These are phyloP conservation scores for Silurus lanzhouensis DNA, from an alignment of 2,797 vertebrate genomes.

Conservation along the genomic window DNA sequence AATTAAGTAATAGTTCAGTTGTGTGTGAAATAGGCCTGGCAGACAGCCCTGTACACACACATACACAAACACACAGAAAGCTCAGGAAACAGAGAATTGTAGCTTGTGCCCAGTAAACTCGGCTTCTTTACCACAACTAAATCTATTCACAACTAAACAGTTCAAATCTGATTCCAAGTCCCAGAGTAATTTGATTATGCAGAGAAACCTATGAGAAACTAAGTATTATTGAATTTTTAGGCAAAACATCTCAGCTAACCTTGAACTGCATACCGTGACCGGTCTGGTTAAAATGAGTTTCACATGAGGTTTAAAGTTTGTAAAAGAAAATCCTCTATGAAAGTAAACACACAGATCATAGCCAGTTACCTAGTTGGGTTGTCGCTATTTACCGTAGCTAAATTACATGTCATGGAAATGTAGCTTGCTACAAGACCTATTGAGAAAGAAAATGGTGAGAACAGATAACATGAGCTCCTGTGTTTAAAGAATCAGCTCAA, in stretches of 20 bases:
- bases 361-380: no score
- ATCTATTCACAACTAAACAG: slow-evolving; percentile 5
- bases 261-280: background rate
- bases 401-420: background rate
- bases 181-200: background rate
- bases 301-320: background rate
- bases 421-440: background rate
- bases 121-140: slow-evolving; percentile 1
- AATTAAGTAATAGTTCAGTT: slow-evolving; percentile 71
- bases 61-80: slow-evolving; percentile 27
- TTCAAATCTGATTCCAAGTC: background rate
- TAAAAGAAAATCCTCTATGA: background rate
- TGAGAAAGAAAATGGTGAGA: background rate
- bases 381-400: background rate
- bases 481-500: background rate
- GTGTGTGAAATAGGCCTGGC: slow-evolving; percentile 69
- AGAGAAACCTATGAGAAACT: background rate
- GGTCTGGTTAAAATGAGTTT: background rate
- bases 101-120: slow-evolving; percentile 17
- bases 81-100: slow-evolving; percentile 15
- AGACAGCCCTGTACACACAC: slow-evolving; percentile 48
- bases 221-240: background rate
- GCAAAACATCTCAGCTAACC: background rate
- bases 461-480: background rate
- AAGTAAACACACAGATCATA: background rate